Conservation (phyloP, 53 echinoderm and acorn worm genomes). For the Echinometra lucunter region DNA sequence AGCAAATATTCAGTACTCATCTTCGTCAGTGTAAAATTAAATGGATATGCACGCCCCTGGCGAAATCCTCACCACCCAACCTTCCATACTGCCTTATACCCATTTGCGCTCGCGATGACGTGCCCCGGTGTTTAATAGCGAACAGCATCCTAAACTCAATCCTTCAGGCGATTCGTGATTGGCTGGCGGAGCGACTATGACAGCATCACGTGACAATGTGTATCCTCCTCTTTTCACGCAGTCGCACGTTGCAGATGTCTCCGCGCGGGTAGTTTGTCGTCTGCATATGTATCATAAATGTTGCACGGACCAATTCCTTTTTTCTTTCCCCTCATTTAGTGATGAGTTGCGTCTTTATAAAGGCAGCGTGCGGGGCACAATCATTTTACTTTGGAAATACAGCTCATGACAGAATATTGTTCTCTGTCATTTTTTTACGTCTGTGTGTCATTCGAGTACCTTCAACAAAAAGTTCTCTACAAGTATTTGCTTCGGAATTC, state of each 20-base stretch:
- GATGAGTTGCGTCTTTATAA: conserved; percentile 19
- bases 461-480: background rate
- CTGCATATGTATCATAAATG: conserved; percentile 53
- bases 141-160: conserved; percentile 35
- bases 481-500: background rate
- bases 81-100: background rate
- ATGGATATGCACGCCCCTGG: background rate
- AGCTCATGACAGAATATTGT: background rate
- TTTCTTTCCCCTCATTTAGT: background rate
- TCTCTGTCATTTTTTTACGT: background rate
- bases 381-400: background rate
- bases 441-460: background rate
- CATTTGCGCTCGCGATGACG: background rate
- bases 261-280: background rate
- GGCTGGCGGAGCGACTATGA: conserved; percentile 22
- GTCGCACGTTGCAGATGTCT: background rate
- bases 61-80: background rate
- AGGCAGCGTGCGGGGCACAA: background rate
- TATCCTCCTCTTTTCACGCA: background rate
- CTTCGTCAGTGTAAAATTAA: background rate
- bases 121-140: background rate
- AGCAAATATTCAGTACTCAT: background rate
- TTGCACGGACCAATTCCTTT: conserved; percentile 30
- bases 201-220: conserved; percentile 36
- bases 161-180: conserved; percentile 40